phyloP scores from a whole-genome alignment of 2,797 vertebrate species.

The Crax fasciolata region DNA sequence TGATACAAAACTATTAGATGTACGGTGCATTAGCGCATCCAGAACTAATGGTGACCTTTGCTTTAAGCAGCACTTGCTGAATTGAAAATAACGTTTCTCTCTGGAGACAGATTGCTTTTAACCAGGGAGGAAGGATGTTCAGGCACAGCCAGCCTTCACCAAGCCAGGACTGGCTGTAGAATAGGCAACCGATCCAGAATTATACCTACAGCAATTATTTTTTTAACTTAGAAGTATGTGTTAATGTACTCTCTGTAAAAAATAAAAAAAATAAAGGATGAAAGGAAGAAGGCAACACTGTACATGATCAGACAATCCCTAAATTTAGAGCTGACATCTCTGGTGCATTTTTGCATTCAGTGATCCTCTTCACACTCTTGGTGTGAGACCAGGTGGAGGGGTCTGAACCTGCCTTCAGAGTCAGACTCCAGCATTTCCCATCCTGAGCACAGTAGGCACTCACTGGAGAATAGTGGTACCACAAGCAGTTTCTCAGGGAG shows the following conservation, averaged over 20 bases:
- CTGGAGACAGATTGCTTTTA: background rate
- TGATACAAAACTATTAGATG: background rate
- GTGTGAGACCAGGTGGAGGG: background rate
- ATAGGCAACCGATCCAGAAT: background rate
- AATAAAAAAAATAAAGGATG: no score
- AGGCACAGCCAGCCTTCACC: background rate
- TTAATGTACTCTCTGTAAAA: no score
- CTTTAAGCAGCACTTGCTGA: conserved; percentile 29
- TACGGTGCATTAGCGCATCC: conserved; percentile 11
- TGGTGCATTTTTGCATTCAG: background rate
- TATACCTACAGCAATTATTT: background rate
- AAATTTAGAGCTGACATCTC: background rate
- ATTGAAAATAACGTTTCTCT: conserved; percentile 20
- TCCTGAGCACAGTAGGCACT: background rate
- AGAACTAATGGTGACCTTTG: conserved; percentile 48
- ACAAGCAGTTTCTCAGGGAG: background rate
- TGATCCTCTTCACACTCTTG: background rate
- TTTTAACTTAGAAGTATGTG: no score
- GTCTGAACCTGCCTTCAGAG: background rate
- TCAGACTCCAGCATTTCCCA: background rate
- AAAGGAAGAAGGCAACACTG: background rate
- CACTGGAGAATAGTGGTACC: background rate
- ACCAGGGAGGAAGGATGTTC: background rate
- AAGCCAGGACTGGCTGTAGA: background rate
- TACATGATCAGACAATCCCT: background rate